Evolutionary conservation across 2,888 invertebrate genomes (phyloP), one percentile per base, ranked within the genome.

Genomic region (Drosophila tripunctata): DNA sequence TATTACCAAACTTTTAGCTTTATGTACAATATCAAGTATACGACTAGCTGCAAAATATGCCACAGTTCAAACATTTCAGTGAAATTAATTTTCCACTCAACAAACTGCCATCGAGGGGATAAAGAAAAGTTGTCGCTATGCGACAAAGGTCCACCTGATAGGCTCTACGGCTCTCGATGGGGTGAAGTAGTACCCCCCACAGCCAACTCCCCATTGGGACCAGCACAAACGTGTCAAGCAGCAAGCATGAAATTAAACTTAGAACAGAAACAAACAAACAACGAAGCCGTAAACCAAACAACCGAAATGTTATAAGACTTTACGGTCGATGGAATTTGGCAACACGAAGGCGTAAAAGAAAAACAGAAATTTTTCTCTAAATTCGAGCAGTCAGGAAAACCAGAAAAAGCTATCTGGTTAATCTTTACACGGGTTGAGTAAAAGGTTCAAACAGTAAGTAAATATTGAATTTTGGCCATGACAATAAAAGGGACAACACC

Each of bases 161-260:
- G 27, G 38, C 55, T 12, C 10, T 17, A 2, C 10, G 10, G 10
- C 15, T 10, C 24, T 6, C n/a, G n/a, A n/a, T n/a, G n/a, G n/a
- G n/a, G n/a, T n/a, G n/a, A n/a, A n/a, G n/a, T n/a, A n/a, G n/a
- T n/a, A n/a, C 19, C 35, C n/a, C n/a, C 15, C 58, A 17, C 12
- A 3, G 21, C 21, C 19, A 2, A 10, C 4, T 5, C 40, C 35
- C 45, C 36, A 48, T 12, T 33, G 33, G 44, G 50, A 62, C n/a
- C 41, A 30, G 17, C 4, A 35, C 38, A 31, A 60, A 64, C 62
- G 71, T 67, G 67, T 56, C 66, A 63, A n/a, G 69, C 75, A 61
- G 41, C 56, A 47, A 52, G 72, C 64, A 64, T 64, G 57, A 81
- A 81, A 82, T 78, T 80, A 67, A 78, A 78, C 66, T 81, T 55